Conservation (phyloP, 1,140 invertebrate species). For the Zeugodacus cucurbitae region DNA sequence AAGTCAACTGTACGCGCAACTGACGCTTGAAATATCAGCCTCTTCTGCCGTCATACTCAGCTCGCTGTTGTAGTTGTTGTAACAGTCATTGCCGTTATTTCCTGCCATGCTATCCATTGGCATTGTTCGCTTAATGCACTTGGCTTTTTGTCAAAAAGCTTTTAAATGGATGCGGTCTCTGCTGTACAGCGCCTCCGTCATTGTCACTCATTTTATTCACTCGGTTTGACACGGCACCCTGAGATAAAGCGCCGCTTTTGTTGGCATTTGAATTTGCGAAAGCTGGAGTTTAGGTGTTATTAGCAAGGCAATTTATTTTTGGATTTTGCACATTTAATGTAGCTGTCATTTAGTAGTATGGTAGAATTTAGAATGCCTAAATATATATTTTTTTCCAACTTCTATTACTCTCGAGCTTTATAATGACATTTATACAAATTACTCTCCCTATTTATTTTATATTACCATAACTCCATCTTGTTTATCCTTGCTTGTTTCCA, state of each 20-base stretch:
- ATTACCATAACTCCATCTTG: too few species aligned
- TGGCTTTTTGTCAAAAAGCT: slow-evolving; percentile 34
- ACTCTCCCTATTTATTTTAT: too few species aligned
- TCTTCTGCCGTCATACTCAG: background rate
- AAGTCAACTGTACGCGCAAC: background rate
- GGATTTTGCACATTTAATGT: too few species aligned
- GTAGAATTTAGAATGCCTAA: too few species aligned
- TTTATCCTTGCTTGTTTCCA: too few species aligned
- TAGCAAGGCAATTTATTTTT: too few species aligned
- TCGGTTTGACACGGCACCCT: background rate
- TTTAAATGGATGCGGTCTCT: slow-evolving; percentile 2
- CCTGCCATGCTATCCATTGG: background rate
- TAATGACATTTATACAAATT: too few species aligned
- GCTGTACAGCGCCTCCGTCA: background rate
- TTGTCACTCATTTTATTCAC: slow-evolving; percentile 12
- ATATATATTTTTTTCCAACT: too few species aligned
- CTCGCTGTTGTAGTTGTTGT: background rate
- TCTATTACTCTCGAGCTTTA: too few species aligned
- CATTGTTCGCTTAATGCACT: slow-evolving; percentile 15
- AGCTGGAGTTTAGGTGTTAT: background rate
- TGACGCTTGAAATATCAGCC: background rate
- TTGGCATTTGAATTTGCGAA: background rate
- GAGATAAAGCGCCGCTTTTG: background rate
- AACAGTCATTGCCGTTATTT: background rate
- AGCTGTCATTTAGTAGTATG: too few species aligned